These are phyloP conservation scores for Enchytraeus crypticus DNA, from an alignment of 2,888 invertebrate species.

Conservation along the genomic window DNA sequence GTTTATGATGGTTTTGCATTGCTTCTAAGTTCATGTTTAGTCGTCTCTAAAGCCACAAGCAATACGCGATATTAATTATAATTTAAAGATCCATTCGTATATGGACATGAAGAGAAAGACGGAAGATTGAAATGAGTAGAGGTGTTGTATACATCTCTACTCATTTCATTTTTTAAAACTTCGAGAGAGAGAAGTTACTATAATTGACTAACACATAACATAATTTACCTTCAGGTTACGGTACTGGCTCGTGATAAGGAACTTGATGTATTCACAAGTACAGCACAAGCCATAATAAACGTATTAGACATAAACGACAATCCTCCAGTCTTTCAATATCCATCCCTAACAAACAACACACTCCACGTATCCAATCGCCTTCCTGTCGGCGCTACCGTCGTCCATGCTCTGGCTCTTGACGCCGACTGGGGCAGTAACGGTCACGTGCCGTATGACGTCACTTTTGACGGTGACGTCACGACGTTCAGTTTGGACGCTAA, in stretches of 20 bases:
- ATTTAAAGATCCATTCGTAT: too few relatives aligned
- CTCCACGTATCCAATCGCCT: conserved; percentile 10
- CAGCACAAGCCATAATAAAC: conserved; percentile 20
- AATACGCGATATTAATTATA: too few relatives aligned
- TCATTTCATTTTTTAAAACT: too few relatives aligned
- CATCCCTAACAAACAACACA: conserved; percentile 9
- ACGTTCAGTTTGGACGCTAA: conserved; percentile 6
- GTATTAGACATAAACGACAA: conserved; percentile 27
- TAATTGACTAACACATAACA: too few relatives aligned
- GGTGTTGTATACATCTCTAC: too few relatives aligned
- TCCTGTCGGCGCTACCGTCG: conserved; percentile 3
- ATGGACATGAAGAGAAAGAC: too few relatives aligned
- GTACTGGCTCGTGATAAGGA: conserved; percentile 8
- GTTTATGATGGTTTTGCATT: too few relatives aligned
- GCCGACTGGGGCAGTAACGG: conserved; percentile 11
- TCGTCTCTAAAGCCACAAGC: too few relatives aligned
- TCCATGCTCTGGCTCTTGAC: conserved; percentile 2
- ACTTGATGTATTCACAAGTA: conserved; percentile 7
- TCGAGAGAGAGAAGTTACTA: too few relatives aligned
- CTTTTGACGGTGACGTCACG: neutral
- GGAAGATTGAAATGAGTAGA: too few relatives aligned
- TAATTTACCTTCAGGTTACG: too few relatives aligned
- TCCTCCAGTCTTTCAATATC: conserved; percentile 22
- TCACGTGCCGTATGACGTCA: neutral
- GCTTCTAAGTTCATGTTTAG: too few relatives aligned